Evolutionary conservation across 2,888 invertebrate genomes (phyloP), one percentile per base, ranked within the genome.

Genomic region (Acrobasis suavella): DNA sequence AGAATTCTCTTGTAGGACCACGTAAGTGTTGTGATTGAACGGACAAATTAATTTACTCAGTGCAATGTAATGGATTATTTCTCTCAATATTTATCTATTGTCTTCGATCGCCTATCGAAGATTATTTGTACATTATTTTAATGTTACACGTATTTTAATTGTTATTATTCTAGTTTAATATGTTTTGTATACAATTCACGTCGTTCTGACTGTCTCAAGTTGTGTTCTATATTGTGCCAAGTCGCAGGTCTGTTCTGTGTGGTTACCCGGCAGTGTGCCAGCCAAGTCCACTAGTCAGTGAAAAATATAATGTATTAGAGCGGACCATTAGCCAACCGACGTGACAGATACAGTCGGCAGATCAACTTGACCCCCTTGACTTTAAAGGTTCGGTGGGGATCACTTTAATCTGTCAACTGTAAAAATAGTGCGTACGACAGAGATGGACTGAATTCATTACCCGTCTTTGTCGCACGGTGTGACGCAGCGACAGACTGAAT

Each of bases 201-300:
- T 54, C 38, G 8, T 38, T 9, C 39, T 46, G 50, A 37, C 50
- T 51, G 42, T 60, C 56, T 58, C 15, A 63, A 50, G 15, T 60
- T 32, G 60, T 60, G 58, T 64, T 60, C 56, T 50, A 3, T 17
- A 51, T 38, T 75, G 82, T 82, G 82, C 82, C 83, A 83, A 83
- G 72, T 66, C 42, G 56, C 64, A 72, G 75, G 75, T 73, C 73
- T 22, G 5, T 75, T 73, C 60, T 51, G 65, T 62, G 64, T 68
- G 64, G 73, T 80, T 77, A 80, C 78, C 77, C 66, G 72, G 72
- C 75, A 65, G 42, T 42, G 55, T 63, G 76, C 76, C 78, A 73
- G 80, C 79, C 79, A 79, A 72, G 68, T 69, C 62, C 67, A 71
- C 83, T 83, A 83, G 83, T 83, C 83, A 60, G 38, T 42, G 80